A percentile compares a stretch with the other conserved stretches of the same genome.
These are phyloP conservation scores for Gorsachius goisagi DNA, from an alignment of 2,113 vertebrate species.

Conservation along the genomic window DNA sequence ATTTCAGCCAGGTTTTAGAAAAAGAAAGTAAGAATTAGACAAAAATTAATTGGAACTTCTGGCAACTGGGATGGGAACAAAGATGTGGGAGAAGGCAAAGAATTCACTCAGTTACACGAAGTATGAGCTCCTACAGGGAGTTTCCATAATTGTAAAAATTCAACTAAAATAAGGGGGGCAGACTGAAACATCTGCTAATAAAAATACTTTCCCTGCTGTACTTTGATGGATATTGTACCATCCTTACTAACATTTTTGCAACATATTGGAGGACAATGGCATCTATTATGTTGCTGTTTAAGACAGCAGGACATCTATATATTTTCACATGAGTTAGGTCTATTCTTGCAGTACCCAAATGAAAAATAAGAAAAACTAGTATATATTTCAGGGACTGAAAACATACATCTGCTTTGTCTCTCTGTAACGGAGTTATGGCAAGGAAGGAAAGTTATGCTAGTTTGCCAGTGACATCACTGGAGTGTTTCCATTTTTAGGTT, in stretches of 20 bases:
- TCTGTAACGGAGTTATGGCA: background rate
- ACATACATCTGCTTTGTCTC: background rate
- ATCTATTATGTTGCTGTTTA: background rate
- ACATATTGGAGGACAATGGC: background rate
- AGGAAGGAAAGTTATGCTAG: background rate
- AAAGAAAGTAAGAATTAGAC: background rate
- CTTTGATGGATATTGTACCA: background rate
- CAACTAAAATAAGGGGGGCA: background rate
- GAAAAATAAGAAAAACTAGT: background rate
- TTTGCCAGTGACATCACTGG: background rate
- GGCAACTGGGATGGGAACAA: background rate
- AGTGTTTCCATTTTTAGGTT: background rate
- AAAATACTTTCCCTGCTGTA: background rate
- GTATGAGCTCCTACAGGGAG: background rate
- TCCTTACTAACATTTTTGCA: background rate
- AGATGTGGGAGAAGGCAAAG: background rate
- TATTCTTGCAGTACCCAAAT: background rate
- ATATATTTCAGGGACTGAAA: background rate
- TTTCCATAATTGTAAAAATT: background rate
- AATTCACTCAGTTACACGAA: background rate
- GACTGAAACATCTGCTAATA: background rate
- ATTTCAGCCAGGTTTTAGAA: background rate
- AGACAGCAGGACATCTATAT: background rate
- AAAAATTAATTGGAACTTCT: background rate
- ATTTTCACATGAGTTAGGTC: background rate